phyloP scores from a whole-genome alignment of 2,888 invertebrate species.

The Crematogaster levior region DNA sequence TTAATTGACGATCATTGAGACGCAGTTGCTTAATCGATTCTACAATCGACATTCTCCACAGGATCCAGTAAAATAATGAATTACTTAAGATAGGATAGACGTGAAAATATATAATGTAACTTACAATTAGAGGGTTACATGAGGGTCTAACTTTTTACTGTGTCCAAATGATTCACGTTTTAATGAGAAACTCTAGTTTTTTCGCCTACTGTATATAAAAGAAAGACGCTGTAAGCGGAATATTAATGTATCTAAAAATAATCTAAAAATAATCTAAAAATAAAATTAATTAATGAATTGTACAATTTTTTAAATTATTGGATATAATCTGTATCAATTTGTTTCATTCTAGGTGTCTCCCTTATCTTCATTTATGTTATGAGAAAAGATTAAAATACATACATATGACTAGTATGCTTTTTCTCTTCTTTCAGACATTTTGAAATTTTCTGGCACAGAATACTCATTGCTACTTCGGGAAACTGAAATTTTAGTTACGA shows the following conservation, averaged over 20 bases:
- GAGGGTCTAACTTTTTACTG: not conserved
- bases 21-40: slow-evolving; percentile 5
- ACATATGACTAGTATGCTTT: not conserved
- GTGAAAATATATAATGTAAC: not conserved
- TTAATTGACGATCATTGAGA: slow-evolving; percentile 39
- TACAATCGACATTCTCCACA: not conserved
- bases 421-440: not conserved
- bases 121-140: no score
- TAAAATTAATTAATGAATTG: not conserved
- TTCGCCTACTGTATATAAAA: not conserved
- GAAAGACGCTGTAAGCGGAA: not conserved
- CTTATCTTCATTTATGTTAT: not conserved
- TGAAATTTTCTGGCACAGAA: not conserved
- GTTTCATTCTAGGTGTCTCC: not conserved
- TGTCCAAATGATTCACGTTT: not conserved
- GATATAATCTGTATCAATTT: not conserved
- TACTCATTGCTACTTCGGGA: not conserved
- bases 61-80: not conserved
- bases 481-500: slow-evolving; percentile 33
- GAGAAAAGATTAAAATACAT: slow-evolving; percentile 4
- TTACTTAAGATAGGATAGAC: not conserved
- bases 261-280: no score
- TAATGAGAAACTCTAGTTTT: not conserved
- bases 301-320: slow-evolving; percentile 4
- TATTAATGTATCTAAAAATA: no score